Base-by-base conservation (phyloP, 2,888 invertebrate species). In the Malthinus seriepunctatus region DNA sequence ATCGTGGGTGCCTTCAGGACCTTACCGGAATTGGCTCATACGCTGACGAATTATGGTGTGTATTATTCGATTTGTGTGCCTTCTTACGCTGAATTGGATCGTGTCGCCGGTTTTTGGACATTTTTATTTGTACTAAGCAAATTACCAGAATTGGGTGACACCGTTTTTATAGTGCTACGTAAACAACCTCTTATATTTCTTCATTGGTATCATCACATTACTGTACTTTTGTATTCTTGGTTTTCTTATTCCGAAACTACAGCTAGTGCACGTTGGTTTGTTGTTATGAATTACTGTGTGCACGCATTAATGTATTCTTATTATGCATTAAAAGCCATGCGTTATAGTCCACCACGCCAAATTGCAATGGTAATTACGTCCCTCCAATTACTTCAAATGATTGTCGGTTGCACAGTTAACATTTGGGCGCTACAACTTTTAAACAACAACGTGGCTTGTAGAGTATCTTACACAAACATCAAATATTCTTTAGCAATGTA, bases 191-290 rank as follows among this genome's bases (percentile, higher is more conserved):
- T 96, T 49, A 94, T 95, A 77, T 96, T 96, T 83, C 86, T 96
- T 51, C 93, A 97, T 79, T 97, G 96, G 96, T 96, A 96, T 78
- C 96, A 97, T 76, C 96, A 97, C 81, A 93, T 95, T 75, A 95
- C 95, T 32, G 96, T 96, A 51, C 85, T 96, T 63, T 85, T 96
- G 51, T 96, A 95, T 81, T 91, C 93, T n/a, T 96, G 96, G 95
- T 95, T 91, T 82, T 90, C 91, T 8, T 93, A 93, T 80, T 89
- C 91, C 47, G 93, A 93, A 79, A 92, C 91, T 81, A 92, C 93
- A 51, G 88, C 93, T 8, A 91, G 92, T 39, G 93, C 93, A 50
- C 86, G 95, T 67, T 95, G 95, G 95, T 95, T 94, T 81, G 90
- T 95, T 73, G 91, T 93, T 55, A 94, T 95, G 93, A 95, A 95